These are phyloP conservation scores for Diglossa brunneiventris DNA, from an alignment of 2,113 vertebrate genomes.

Conservation along the genomic window DNA sequence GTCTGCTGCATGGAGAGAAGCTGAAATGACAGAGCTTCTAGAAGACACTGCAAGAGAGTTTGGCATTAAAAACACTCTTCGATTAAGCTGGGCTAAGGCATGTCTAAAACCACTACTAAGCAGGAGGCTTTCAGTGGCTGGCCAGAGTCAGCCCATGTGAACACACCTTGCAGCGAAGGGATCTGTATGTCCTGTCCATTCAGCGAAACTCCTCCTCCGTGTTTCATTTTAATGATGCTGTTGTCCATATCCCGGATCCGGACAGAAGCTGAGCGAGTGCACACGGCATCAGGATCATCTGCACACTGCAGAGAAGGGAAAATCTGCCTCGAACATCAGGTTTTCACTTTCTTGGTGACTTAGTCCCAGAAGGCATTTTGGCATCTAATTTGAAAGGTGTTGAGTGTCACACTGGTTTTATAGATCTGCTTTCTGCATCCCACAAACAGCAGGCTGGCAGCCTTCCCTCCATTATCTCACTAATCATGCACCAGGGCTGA, in stretches of 20 bases:
- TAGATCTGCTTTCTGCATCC: background rate
- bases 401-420: background rate
- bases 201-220: conserved; percentile 86
- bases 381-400: background rate
- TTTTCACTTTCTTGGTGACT: background rate
- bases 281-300: conserved; percentile 90
- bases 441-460: background rate
- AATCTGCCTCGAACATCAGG: background rate
- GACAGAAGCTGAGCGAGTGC: conserved; percentile 85
- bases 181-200: conserved; percentile 88
- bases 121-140: background rate
- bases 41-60: background rate
- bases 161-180: conserved; percentile 85
- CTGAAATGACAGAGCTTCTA: background rate
- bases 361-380: background rate
- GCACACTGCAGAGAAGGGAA: conserved; percentile 82
- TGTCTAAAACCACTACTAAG: background rate
- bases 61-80: background rate
- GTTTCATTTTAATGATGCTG: conserved; percentile 89
- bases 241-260: conserved; percentile 77
- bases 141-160: background rate
- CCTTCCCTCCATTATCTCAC: background rate
- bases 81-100: background rate
- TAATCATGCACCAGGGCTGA: background rate
- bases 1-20: background rate